Conservation (phyloP, 2,113 vertebrate genomes). For the Mobula birostris region DNA sequence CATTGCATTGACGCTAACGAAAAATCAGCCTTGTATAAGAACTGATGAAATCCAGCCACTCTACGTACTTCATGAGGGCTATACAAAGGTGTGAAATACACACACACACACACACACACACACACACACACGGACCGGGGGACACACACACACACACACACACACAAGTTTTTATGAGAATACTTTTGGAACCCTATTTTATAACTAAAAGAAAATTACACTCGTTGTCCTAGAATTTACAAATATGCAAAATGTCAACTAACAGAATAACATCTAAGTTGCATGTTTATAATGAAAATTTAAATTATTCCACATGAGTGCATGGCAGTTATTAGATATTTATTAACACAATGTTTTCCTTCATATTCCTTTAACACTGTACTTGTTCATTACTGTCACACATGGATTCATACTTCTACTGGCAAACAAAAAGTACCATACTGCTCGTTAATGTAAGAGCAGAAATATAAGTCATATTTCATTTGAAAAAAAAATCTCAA, state of each 20-base stretch:
- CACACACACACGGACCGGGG: no score
- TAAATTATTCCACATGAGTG: not conserved
- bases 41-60: no score
- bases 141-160: no score
- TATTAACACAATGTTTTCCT: not conserved
- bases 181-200: not conserved
- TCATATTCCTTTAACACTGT: not conserved
- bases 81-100: no score
- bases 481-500: not conserved
- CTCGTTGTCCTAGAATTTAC: not conserved
- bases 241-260: slow-evolving; percentile 7
- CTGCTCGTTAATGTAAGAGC: not conserved
- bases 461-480: not conserved
- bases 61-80: no score
- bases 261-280: not conserved
- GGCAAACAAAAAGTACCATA: not conserved
- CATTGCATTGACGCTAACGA: no score
- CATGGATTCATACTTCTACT: not conserved
- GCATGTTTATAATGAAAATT: not conserved
- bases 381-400: not conserved
- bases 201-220: not conserved
- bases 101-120: no score
- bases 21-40: no score
- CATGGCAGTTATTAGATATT: not conserved
- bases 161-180: not conserved